A percentile compares a stretch with the other conserved stretches of the same genome.
Conservation (phyloP, 2,797 vertebrate genomes). For the Oreortyx pictus region DNA sequence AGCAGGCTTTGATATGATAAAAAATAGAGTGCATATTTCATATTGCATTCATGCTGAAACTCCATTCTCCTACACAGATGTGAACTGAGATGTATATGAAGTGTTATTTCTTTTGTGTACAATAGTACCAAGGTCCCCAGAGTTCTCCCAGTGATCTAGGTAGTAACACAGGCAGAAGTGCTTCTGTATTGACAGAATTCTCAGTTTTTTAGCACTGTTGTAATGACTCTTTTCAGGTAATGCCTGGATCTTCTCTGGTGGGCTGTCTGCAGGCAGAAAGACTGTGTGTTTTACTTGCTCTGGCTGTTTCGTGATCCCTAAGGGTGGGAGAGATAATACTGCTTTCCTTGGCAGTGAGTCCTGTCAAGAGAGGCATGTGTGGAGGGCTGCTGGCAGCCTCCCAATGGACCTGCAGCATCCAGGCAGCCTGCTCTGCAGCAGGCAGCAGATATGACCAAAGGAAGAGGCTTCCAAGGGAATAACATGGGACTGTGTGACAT, state of each 20-base stretch:
- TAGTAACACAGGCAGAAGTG: background rate
- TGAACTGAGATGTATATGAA: background rate
- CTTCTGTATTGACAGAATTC: background rate
- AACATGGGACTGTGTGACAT: background rate
- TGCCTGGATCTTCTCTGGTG: background rate
- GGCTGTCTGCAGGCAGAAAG: background rate
- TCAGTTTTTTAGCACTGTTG: background rate
- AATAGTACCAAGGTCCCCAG: background rate
- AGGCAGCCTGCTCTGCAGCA: background rate
- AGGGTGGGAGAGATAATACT: background rate
- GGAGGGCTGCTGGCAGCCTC: background rate
- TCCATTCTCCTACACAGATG: background rate
- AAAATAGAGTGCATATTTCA: background rate
- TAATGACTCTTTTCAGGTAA: background rate
- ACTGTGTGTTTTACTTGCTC: background rate
- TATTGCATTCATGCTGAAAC: too few species aligned
- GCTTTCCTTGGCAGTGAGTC: background rate
- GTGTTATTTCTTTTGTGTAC: background rate
- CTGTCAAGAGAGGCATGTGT: background rate
- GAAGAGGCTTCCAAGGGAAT: background rate
- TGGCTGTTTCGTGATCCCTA: too few species aligned
- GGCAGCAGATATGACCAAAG: background rate
- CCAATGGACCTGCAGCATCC: background rate
- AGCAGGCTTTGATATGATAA: background rate
- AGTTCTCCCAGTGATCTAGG: background rate